Evolutionary conservation across 2,888 invertebrate species (phyloP).

Genomic region (Bursaphelenchus okinawaensis): DNA sequence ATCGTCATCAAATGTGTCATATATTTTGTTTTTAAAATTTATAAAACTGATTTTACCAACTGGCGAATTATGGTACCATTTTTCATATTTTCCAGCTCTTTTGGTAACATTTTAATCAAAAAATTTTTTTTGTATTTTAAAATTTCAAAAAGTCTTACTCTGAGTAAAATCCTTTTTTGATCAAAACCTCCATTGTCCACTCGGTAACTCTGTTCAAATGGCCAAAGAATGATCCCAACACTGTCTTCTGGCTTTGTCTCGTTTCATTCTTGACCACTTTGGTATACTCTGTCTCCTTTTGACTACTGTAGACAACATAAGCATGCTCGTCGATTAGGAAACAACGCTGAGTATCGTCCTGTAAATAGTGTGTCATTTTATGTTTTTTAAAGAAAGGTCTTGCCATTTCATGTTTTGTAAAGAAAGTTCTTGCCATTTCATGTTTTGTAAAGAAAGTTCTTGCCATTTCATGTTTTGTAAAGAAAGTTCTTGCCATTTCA

Average conservation of each 20-base stretch:
- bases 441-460: no score
- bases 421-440: no score
- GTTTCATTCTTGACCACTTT: conserved; percentile 12
- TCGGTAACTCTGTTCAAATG: conserved; percentile 51
- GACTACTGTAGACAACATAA: conserved; percentile 52
- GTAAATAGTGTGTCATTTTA: no score
- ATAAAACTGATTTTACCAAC: neutral
- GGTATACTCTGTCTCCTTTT: conserved; percentile 28
- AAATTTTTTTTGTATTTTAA: no score
- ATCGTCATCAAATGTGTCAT: no score
- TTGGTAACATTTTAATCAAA: no score
- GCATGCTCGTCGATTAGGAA: conserved; percentile 54
- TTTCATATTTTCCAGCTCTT: no score
- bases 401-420: no score
- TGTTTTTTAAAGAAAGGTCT: no score
- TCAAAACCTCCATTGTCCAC: conserved; percentile 48
- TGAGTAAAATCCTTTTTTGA: conserved; percentile 49
- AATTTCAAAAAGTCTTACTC: conserved; percentile 30
- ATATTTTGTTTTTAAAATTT: neutral
- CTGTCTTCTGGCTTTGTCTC: neutral
- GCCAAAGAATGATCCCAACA: conserved; percentile 47
- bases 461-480: no score
- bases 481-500: no score
- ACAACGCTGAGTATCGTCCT: conserved; percentile 41
- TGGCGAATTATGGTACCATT: no score